A percentile compares a stretch with the other conserved stretches of the same genome.
Conservation (phyloP, 2,888 invertebrate species). For the Drosophila stalkeri region DNA sequence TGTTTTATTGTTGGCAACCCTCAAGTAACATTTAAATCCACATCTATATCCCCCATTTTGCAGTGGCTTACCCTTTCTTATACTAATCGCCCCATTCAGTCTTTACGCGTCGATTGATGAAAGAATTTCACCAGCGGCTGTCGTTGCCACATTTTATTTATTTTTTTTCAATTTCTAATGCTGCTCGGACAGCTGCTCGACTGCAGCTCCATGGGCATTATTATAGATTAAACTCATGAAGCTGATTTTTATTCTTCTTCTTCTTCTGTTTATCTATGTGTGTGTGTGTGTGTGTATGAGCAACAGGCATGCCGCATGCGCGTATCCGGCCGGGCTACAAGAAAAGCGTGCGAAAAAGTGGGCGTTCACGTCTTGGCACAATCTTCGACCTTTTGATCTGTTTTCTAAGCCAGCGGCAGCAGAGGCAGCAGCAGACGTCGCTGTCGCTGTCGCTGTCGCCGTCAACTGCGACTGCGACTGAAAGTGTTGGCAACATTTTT, state of each 20-base stretch:
- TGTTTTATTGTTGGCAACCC: neutral
- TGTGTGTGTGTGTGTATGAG: slow-evolving; percentile 10
- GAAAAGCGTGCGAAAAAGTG: slow-evolving; percentile 81
- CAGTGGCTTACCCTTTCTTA: neutral
- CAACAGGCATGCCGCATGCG: slow-evolving; percentile 31
- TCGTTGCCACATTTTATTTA: slow-evolving; percentile 59
- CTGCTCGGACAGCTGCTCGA: slow-evolving; percentile 38
- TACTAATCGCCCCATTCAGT: slow-evolving; percentile 23
- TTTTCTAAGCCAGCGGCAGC: slow-evolving; percentile 63
- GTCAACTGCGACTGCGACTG: slow-evolving; percentile 1
- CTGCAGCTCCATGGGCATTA: slow-evolving; percentile 35
- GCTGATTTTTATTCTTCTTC: slow-evolving; percentile 5
- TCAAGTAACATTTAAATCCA: neutral
- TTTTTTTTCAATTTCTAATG: slow-evolving; percentile 63
- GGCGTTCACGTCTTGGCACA: slow-evolving; percentile 76
- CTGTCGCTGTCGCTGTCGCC: too few species aligned
- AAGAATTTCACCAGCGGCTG: slow-evolving; percentile 74
- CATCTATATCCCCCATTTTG: neutral
- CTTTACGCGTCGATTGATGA: slow-evolving; percentile 59
- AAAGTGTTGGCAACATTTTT: slow-evolving; percentile 34
- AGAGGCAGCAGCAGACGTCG: neutral
- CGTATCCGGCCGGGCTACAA: slow-evolving; percentile 62
- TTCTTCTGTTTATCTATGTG: slow-evolving; percentile 60
- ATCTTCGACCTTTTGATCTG: slow-evolving; percentile 81
- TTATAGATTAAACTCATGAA: slow-evolving; percentile 59